A percentile compares a stretch with the other conserved stretches of the same genome.
phyloP scores from a whole-genome alignment of 2,888 invertebrate species.

The Metalampra italica region DNA sequence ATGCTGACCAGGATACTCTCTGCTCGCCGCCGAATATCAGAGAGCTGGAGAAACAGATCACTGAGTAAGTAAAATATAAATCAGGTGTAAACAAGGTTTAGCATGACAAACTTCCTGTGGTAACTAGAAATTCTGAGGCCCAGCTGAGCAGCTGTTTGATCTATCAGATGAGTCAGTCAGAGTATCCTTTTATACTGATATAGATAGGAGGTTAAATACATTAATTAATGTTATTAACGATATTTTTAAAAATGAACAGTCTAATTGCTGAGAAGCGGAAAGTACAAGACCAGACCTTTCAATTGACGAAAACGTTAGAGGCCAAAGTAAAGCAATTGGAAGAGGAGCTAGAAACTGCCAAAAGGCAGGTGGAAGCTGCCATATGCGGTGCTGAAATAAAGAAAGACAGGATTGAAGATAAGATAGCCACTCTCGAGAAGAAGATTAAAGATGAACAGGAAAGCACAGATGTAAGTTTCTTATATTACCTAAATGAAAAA shows the following conservation, averaged over 20 bases:
- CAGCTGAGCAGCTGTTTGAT: no score
- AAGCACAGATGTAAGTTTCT: conserved; percentile 32
- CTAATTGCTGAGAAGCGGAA: conserved; percentile 51
- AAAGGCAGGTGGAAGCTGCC: conserved; percentile 43
- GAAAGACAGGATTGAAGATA: conserved; percentile 45
- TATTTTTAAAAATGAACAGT: conserved; percentile 28
- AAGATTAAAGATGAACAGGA: conserved; percentile 41
- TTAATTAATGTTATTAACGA: no score
- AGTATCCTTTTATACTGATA: no score
- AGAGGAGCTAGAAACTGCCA: conserved; percentile 49
- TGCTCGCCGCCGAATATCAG: conserved; percentile 16
- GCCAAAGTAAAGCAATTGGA: conserved; percentile 42
- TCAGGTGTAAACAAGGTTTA: no score
- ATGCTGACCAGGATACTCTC: conserved; percentile 26
- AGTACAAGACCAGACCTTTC: conserved; percentile 39
- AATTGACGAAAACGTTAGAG: conserved; percentile 36
- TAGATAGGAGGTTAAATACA: no score
- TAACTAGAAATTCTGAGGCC: no score
- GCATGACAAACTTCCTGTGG: no score
- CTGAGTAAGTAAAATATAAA: conserved; percentile 31
- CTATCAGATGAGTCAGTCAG: no score
- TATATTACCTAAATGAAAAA: background rate
- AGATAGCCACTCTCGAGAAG: conserved; percentile 46
- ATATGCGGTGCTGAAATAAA: conserved; percentile 43
- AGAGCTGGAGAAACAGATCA: conserved; percentile 42